A percentile compares a stretch with the other conserved stretches of the same genome.
phyloP scores from a whole-genome alignment of 1,140 invertebrate species.

The Wiebesia pumilae region DNA sequence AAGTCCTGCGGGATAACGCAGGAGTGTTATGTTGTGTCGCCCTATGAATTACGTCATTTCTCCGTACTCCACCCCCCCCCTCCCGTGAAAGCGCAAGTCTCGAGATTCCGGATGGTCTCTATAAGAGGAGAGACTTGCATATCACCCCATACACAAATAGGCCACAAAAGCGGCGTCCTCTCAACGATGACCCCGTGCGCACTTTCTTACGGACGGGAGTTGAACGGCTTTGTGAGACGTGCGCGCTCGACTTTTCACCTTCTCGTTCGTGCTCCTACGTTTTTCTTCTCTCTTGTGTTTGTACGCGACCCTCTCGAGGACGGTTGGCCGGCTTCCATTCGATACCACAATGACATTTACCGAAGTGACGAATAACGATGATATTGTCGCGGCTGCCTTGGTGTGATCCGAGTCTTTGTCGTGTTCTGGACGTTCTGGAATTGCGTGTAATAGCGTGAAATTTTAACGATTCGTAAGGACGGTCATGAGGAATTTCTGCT shows the following conservation, averaged over 20 bases:
- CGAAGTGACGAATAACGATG: conserved; percentile 8
- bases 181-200: not conserved
- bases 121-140: not conserved
- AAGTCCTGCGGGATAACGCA: not conserved
- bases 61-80: not conserved
- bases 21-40: too few relatives aligned
- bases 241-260: not conserved
- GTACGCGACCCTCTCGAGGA: not conserved
- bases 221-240: not conserved
- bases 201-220: not conserved
- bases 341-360: not conserved
- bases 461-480: conserved; percentile 18
- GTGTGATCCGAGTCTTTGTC: not conserved
- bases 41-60: not conserved
- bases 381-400: not conserved
- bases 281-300: not conserved
- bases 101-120: not conserved
- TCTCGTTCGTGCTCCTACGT: not conserved
- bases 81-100: not conserved
- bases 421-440: not conserved
- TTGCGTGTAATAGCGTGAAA: conserved; percentile 45
- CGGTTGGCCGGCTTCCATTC: not conserved
- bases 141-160: not conserved
- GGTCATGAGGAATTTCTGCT: not conserved
- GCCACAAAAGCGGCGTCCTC: not conserved